Evolutionary conservation across 2,113 vertebrate species (phyloP).

Genomic region (Shinisaurus crocodilurus): DNA sequence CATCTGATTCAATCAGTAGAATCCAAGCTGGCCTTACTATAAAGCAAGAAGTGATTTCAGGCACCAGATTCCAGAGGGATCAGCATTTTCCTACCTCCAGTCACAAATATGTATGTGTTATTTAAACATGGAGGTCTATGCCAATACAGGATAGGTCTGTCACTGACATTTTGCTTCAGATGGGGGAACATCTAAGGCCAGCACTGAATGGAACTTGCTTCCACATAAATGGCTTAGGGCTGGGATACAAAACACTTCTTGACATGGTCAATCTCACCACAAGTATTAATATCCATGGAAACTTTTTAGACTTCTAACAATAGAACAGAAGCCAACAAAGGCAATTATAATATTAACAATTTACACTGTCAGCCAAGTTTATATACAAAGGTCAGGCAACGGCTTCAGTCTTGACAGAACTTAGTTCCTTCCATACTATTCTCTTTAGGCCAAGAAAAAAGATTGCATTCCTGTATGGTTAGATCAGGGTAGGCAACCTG

Average conservation of each 20-base stretch:
- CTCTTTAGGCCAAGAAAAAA: background rate
- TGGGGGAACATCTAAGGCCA: background rate
- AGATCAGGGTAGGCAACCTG: no score
- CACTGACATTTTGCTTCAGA: background rate
- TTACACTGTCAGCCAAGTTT: background rate
- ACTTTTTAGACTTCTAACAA: background rate
- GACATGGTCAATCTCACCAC: background rate
- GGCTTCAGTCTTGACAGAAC: accelerated
- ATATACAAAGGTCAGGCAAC: background rate
- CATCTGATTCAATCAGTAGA: background rate
- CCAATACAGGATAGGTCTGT: background rate
- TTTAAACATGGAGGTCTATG: background rate
- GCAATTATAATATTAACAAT: background rate
- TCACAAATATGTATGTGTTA: background rate
- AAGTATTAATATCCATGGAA: background rate
- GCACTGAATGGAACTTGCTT: background rate
- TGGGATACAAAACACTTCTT: background rate
- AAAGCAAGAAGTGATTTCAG: background rate
- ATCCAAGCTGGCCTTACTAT: background rate
- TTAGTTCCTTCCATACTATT: background rate
- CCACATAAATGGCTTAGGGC: background rate
- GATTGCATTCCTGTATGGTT: background rate
- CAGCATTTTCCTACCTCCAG: background rate
- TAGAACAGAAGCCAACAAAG: background rate
- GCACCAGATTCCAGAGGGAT: background rate